phyloP scores from a whole-genome alignment of 2,113 vertebrate genomes.

The Hypomesus transpacificus region DNA sequence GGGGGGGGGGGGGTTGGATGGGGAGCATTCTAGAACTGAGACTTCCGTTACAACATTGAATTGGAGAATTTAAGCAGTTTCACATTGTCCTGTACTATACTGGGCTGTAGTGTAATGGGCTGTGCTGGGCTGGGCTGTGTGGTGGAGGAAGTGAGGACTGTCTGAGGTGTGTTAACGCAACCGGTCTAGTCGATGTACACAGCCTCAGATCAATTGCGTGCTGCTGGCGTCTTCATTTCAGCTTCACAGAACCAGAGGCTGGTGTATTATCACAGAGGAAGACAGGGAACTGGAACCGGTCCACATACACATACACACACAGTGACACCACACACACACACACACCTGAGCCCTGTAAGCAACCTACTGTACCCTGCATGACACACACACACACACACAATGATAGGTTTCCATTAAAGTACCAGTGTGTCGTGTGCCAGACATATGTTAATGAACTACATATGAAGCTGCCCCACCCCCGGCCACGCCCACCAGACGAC shows the following conservation, averaged over 20 bases:
- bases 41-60: too few species aligned
- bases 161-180: conserved; percentile 19
- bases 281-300: too few species aligned
- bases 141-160: conserved; percentile 19
- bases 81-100: too few species aligned
- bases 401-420: conserved; percentile 17
- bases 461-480: conserved; percentile 27
- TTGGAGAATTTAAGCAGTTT: too few species aligned
- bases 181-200: conserved; percentile 36
- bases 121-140: too few species aligned
- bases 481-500: conserved; percentile 33
- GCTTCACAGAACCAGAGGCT: not conserved
- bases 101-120: too few species aligned
- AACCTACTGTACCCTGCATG: conserved; percentile 1
- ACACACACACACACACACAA: conserved; percentile 27
- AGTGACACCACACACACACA: conserved; percentile 1
- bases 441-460: conserved; percentile 57
- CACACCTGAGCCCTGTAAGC: conserved; percentile 15
- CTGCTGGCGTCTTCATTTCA: not conserved
- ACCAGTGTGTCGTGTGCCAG: conserved; percentile 29
- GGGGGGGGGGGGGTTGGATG: too few species aligned
- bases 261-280: not conserved
- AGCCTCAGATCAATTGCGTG: conserved; percentile 45
- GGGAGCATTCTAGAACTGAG: too few species aligned
- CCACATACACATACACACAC: not conserved